A percentile compares a stretch with the other conserved stretches of the same genome.
These are phyloP conservation scores for Antrozous pallidus DNA, from an alignment of 2,797 vertebrate species.

Conservation along the genomic window DNA sequence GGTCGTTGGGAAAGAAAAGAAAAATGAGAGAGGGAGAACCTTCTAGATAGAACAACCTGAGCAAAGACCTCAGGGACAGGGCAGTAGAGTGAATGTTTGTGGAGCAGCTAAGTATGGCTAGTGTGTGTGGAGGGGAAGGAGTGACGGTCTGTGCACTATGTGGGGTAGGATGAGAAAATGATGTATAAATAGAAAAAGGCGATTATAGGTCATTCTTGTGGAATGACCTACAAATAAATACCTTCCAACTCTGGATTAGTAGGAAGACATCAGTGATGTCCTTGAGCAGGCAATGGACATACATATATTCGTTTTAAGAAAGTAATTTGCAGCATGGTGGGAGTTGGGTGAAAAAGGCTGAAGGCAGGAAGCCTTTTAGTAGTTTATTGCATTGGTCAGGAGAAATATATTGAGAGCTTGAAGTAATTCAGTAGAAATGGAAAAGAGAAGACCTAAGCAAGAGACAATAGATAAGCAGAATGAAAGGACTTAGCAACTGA, in stretches of 20 bases:
- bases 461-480: background rate
- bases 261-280: background rate
- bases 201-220: too few relatives aligned
- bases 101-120: background rate
- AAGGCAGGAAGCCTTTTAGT: constrained; percentile 25
- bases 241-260: too few relatives aligned
- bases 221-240: too few relatives aligned
- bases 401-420: constrained; percentile 36
- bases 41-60: background rate
- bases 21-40: background rate
- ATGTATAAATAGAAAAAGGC: background rate
- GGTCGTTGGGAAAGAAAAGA: background rate
- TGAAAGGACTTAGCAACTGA: background rate
- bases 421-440: background rate
- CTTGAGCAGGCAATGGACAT: background rate
- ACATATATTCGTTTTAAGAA: constrained; percentile 52
- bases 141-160: background rate
- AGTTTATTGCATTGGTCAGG: constrained; percentile 22
- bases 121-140: background rate
- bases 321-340: constrained; percentile 37
- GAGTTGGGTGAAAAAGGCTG: background rate
- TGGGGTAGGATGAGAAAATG: background rate
- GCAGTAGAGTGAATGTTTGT: background rate
- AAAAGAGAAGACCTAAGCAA: constrained; percentile 11
- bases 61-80: background rate